Conservation (phyloP, 2,888 invertebrate species). For the Caenorhabditis plicata region DNA sequence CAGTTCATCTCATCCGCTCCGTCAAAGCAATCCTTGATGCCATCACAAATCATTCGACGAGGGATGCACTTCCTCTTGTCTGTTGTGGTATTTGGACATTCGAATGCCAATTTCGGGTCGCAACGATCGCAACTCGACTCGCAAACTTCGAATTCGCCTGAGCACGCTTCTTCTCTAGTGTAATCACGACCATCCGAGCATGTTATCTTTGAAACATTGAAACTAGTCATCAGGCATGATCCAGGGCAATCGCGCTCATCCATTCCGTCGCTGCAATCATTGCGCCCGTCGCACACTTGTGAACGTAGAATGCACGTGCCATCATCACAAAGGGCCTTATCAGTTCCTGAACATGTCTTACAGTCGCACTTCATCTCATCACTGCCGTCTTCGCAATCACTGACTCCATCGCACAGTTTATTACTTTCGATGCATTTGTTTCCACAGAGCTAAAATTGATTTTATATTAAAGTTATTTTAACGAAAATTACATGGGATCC, state of each 20-base stretch:
- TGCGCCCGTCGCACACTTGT: constrained; percentile 51
- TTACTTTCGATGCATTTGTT: constrained; percentile 42
- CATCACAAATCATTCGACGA: constrained; percentile 50
- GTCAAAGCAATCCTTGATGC: constrained; percentile 42
- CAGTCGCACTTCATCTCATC: constrained; percentile 56
- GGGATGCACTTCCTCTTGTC: constrained; percentile 35
- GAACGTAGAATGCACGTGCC: constrained; percentile 46
- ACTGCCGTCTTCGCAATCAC: constrained; percentile 47
- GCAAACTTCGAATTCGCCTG: constrained; percentile 36
- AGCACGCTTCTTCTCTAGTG: constrained; percentile 47
- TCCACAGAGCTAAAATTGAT: constrained; percentile 41
- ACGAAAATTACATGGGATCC: constrained; percentile 33
- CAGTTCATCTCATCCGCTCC: constrained; percentile 52
- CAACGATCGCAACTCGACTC: constrained; percentile 31
- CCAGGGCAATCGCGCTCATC: constrained; percentile 59
- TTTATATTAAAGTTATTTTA: background rate
- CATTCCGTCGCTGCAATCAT: constrained; percentile 50
- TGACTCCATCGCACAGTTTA: constrained; percentile 51
- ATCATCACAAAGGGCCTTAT: constrained; percentile 47
- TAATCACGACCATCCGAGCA: constrained; percentile 30
- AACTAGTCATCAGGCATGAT: too few species aligned
- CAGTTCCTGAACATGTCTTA: constrained; percentile 46
- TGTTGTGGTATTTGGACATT: constrained; percentile 21
- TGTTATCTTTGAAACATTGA: too few species aligned
- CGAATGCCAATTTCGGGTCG: constrained; percentile 40